phyloP scores from a whole-genome alignment of 1,140 invertebrate species.

The Drosophila athabasca region DNA sequence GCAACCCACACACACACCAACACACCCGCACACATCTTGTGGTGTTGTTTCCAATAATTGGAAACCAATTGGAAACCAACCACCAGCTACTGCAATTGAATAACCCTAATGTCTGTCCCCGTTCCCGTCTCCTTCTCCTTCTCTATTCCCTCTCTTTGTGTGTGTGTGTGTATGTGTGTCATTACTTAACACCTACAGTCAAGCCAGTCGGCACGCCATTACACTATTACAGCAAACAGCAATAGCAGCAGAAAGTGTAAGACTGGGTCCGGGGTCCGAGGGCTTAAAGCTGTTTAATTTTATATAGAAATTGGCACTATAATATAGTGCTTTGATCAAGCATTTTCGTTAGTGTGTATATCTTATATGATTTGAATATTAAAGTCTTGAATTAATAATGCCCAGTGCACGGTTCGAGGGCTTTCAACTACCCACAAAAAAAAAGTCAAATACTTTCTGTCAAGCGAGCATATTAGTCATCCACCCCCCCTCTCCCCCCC shows the following conservation, averaged over 20 bases:
- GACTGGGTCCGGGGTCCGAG: neutral
- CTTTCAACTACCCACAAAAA: conserved; percentile 22
- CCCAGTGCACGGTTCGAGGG: neutral
- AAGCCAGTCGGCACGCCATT: conserved; percentile 64
- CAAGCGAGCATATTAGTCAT: conserved; percentile 57
- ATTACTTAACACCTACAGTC: conserved; percentile 75
- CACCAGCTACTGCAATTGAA: conserved; percentile 41
- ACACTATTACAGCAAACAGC: conserved; percentile 72
- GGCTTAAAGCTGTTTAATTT: too few species aligned
- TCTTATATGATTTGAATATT: too few species aligned
- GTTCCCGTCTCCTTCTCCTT: neutral
- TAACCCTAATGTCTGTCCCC: conserved; percentile 44
- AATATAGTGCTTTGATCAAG: too few species aligned
- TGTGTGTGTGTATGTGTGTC: conserved; percentile 34
- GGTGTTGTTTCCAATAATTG: too few species aligned
- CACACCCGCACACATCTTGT: too few species aligned
- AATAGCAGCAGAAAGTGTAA: conserved; percentile 30
- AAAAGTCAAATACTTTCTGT: neutral
- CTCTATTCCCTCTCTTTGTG: neutral
- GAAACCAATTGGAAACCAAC: too few species aligned
- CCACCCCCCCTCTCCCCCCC: conserved; percentile 13
- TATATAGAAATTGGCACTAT: too few species aligned
- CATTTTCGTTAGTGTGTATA: too few species aligned
- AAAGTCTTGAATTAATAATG: too few species aligned
- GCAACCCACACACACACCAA: too few species aligned